Base-by-base conservation (phyloP, 2,888 invertebrate species). In the Tenthredo distinguenda region DNA sequence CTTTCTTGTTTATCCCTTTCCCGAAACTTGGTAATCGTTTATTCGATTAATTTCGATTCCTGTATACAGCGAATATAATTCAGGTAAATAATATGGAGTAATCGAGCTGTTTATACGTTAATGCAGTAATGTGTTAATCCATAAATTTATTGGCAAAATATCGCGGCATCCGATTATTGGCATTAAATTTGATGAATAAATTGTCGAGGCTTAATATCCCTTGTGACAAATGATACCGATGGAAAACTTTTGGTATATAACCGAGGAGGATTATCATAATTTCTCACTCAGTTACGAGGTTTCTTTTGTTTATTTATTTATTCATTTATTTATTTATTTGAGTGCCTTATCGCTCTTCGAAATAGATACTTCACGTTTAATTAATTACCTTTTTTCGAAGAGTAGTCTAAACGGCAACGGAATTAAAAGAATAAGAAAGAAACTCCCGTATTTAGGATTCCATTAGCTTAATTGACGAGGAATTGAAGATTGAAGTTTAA, bases 161-260 rank as follows among this genome's bases (percentile, higher is more conserved):
- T 37, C 50, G 2, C 55, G 37, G 26, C 55, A 77, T 34, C 34
- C 74, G 74, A 74, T 74, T 74, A 74, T 74, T 18, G 74, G 50
- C 77, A 40, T 55, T 77, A 50, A 77, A 55, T 55, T 77, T 77
- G 47, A 77, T 55, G 31, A 31, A 77, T 31, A 55, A 77, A 77
- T 55, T 55, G 34, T 31, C 55, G 10, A 31, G 26, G 7, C 37
- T 34, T 77, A 50, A 18, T 77, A 68, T 68, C 12, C 34, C 68
- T 43, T 21, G 43, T 74, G 72, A 74, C 26, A 74, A 74, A 74
- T 74, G 72, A 74, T 40, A 40, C 43, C 72, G 72, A 43, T 74
- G 72, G 43, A 43, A 43, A 43, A 74, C 40, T 74, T 74, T 74
- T 43, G 21, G 9, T 43, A 43, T 74, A 43, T 21, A 43, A 74